Base-by-base conservation (phyloP, 2,113 vertebrate species). In the Sinocyclocheilus anshuiensis region DNA sequence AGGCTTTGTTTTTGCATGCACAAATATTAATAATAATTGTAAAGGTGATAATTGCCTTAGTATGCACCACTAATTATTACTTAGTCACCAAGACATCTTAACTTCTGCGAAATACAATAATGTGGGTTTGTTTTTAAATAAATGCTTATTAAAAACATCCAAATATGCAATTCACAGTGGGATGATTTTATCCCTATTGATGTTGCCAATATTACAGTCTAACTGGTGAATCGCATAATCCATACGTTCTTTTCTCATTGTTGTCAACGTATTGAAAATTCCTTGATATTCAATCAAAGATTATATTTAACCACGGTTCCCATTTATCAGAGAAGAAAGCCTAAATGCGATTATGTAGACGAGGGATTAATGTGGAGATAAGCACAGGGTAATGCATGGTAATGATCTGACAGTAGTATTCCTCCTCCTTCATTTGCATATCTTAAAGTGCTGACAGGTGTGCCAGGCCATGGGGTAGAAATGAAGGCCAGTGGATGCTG, bases 341-440 rank as follows among this genome's bases (percentile, higher is more conserved):
- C 96, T 95, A 97, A 98, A 98, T 97, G 96, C 91, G 96, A 99
- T 99, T 98, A 99, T 97, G 96, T 97, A 98, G 95, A 96, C 96
- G 96, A 96, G 96, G 96, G 97, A 98, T 98, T 99, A 97, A 98
- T 97, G 96, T 95, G 90, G 94, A 96, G 96, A 97, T 97, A 97
- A 98, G 95, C 96, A 95, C 91, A 92, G 92, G 95, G 96, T 96
- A 96, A 96, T 97, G 94, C 97, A 97, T 97, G 96, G 96, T 98
- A 98, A 99, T 98, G 96, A 97, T 95, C 95, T 95, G 95, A 96
- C 96, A 97, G 96, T 96, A 96, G 71, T 97, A 96, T 97, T 96
- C 96, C 97, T 97, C 96, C 95, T 94, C 92, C 89, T 94, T 93
- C 94, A 97, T 99, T 98, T 97, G 96, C 97, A 97, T 98, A 98